phyloP scores from a whole-genome alignment of 1,140 invertebrate species.

The Zaprionus ghesquierei region DNA sequence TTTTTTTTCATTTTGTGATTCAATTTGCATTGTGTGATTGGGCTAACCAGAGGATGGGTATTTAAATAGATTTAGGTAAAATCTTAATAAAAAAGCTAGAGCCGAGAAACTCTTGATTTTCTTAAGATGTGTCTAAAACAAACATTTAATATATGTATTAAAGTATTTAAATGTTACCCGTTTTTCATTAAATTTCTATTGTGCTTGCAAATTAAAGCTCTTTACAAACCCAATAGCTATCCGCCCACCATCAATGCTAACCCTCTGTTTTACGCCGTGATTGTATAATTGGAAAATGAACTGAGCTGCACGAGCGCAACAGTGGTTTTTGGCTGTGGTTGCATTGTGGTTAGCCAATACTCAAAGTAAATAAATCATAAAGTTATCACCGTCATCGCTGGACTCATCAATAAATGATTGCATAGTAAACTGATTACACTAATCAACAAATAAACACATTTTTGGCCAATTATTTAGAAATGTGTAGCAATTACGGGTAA shows the following conservation, averaged over 20 bases:
- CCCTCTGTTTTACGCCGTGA: not conserved
- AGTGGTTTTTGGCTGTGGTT: not conserved
- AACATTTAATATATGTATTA: not conserved
- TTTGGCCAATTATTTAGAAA: not conserved
- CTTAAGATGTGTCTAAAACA: not conserved
- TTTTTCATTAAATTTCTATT: not conserved
- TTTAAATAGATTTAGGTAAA: not conserved
- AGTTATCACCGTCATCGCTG: conserved; percentile 39
- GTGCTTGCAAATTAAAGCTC: too few relatives aligned
- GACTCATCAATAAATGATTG: conserved; percentile 37
- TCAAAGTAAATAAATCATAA: conserved; percentile 20
- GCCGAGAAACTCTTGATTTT: not conserved
- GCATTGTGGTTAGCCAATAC: conserved; percentile 39
- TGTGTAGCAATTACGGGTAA: not conserved
- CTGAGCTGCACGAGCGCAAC: not conserved
- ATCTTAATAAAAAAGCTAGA: not conserved
- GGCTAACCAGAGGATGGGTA: not conserved
- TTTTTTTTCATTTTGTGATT: conserved; percentile 6
- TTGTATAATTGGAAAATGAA: conserved; percentile 30
- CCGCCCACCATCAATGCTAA: not conserved
- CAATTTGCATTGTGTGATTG: conserved; percentile 19
- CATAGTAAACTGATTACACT: conserved; percentile 35
- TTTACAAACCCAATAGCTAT: not conserved
- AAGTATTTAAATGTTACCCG: not conserved
- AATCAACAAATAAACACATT: not conserved